phyloP scores from a whole-genome alignment of 2,888 invertebrate species.

The Amiota communis region DNA sequence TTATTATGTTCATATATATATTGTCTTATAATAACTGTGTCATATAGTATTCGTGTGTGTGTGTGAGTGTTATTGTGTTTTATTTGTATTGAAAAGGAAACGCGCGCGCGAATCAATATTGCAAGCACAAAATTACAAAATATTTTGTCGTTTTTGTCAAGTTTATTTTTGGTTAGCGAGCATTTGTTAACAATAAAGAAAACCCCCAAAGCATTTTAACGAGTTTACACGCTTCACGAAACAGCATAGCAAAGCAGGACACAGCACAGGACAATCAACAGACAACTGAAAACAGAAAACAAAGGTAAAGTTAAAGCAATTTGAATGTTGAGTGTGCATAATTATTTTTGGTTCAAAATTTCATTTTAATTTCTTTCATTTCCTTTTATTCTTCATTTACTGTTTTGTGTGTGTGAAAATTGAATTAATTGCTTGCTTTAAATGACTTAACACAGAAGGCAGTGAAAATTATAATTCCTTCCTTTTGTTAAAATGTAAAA shows the following conservation, averaged over 20 bases:
- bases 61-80: too few relatives aligned
- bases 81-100: slow-evolving; percentile 32
- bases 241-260: too few relatives aligned
- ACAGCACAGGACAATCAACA: too few relatives aligned
- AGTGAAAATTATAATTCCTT: too few relatives aligned
- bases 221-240: neutral
- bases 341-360: too few relatives aligned
- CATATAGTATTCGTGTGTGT: too few relatives aligned
- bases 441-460: too few relatives aligned
- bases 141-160: neutral
- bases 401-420: neutral
- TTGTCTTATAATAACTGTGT: neutral
- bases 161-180: too few relatives aligned
- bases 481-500: neutral
- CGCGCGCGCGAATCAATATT: slow-evolving; percentile 1
- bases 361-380: too few relatives aligned
- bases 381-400: neutral
- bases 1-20: neutral
- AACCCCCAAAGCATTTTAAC: neutral
- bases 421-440: neutral
- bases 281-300: neutral
- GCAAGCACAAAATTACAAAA: neutral
- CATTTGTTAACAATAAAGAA: neutral
- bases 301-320: slow-evolving; percentile 26
- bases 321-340: neutral